phyloP scores from a whole-genome alignment of 2,888 invertebrate genomes.

The Drosophila anomalata region DNA sequence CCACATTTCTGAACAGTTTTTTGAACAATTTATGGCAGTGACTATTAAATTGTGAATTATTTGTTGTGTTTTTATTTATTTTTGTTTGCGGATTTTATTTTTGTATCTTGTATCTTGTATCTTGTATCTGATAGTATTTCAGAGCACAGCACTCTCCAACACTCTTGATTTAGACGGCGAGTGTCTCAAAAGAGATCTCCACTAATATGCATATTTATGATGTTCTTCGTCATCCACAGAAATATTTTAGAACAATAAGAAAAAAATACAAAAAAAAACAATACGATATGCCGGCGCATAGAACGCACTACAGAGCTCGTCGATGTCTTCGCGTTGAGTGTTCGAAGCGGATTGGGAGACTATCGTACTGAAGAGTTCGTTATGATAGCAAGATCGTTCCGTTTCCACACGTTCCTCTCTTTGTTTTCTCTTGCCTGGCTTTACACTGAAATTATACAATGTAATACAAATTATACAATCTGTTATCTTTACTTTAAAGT shows the following conservation, averaged over 20 bases:
- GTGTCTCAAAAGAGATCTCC: conserved; percentile 41
- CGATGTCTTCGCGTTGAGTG: neutral
- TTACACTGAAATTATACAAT: neutral
- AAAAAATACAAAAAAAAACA: conserved; percentile 6
- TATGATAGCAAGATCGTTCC: neutral
- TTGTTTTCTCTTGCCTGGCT: neutral
- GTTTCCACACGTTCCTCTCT: neutral
- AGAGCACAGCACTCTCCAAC: neutral
- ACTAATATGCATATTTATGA: conserved; percentile 53
- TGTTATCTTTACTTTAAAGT: no score
- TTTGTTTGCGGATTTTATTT: neutral
- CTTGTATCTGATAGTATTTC: neutral
- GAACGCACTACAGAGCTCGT: neutral
- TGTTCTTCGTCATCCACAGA: conserved; percentile 58
- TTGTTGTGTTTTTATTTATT: neutral
- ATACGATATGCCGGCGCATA: neutral
- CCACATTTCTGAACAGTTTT: neutral
- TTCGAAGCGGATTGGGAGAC: neutral
- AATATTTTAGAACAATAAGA: conserved; percentile 44
- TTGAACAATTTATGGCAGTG: neutral
- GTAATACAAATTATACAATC: no score
- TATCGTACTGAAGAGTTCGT: no score
- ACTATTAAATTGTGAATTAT: neutral
- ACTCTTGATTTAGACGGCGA: neutral
- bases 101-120: neutral